Evolutionary conservation across 2,888 invertebrate species (phyloP), one percentile per base, ranked within the genome.

Genomic region (Chirona hameri): DNA sequence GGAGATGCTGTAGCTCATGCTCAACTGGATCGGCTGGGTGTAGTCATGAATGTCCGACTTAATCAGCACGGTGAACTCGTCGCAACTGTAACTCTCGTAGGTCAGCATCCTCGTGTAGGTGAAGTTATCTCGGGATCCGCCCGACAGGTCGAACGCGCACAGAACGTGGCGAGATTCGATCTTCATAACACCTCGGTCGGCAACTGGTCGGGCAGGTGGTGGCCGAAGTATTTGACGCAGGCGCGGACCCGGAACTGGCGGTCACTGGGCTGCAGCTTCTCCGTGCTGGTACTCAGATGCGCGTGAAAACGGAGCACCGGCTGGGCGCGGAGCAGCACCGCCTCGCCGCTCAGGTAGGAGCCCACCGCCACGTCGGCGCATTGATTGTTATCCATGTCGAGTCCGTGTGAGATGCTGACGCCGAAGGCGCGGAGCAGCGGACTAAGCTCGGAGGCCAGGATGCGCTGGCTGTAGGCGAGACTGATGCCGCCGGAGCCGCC

Each of bases 201-300:
- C n/a, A 79, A 3, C 10, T 24, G 79, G 48, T 79, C 27, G 79
- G 52, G 48, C 48, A 79, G 79, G 29, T 79, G 79, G 1, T 15
- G 10, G 48, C 79, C 79, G 79, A 79, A 79, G 52, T 79, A 79
- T 27, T 79, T 79, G 79, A 79, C 27, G 52, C 79, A 79, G 79
- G 79, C 79, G 27, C 29, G n/a, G 27, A 79, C 52, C n/a, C 15
- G 12, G 79, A 79, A 79, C 27, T 52, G 79, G 9, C 91, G 90
- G 84, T 91, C 91, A 81, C 97, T 92, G 48, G 91, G 91, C 0
- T 96, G 95, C 84, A 92, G 91, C 81, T 98, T 95, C 86, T 94
- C 94, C 85, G 97, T 95, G 83, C 98, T 97, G 69, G 97, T 96
- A 83, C 96, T 91, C 0, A 79, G 97, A 92, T 85, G 95, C 91